A percentile compares a stretch with the other conserved stretches of the same genome.
phyloP scores from a whole-genome alignment of 2,888 invertebrate genomes.

The Phyllotreta cruciferae region DNA sequence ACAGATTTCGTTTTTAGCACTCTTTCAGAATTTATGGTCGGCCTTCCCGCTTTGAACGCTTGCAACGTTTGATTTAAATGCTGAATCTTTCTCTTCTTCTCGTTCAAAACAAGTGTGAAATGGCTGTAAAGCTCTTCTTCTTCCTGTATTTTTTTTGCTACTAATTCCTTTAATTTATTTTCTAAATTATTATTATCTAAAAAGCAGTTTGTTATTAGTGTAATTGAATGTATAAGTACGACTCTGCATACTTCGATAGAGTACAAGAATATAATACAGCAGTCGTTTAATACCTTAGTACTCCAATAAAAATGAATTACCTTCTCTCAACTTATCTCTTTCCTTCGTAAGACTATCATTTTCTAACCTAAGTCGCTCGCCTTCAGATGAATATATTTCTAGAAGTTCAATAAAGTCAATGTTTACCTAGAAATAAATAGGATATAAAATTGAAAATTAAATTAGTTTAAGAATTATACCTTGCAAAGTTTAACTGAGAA shows the following conservation, averaged over 20 bases:
- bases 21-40: slow-evolving; percentile 41
- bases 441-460: background rate
- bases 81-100: slow-evolving; percentile 55
- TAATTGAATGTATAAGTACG: too few species aligned
- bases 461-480: slow-evolving; percentile 23
- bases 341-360: slow-evolving; percentile 21
- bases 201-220: too few species aligned
- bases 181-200: slow-evolving; percentile 39
- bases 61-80: slow-evolving; percentile 54
- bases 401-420: slow-evolving; percentile 32
- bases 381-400: slow-evolving; percentile 34
- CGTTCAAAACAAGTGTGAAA: slow-evolving; percentile 54
- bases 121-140: slow-evolving; percentile 51
- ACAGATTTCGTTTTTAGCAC: slow-evolving; percentile 32
- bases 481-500: slow-evolving; percentile 37
- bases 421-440: slow-evolving; percentile 32
- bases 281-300: too few species aligned
- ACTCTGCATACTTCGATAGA: too few species aligned
- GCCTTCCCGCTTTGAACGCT: slow-evolving; percentile 45
- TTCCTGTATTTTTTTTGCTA: slow-evolving; percentile 44
- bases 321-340: slow-evolving; percentile 23
- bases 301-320: slow-evolving; percentile 23
- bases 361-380: slow-evolving; percentile 22
- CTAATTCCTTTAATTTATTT: slow-evolving; percentile 45
- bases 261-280: too few species aligned